Evolutionary conservation across 2,113 vertebrate species (phyloP).

Genomic region (Boulengeromyrus knoepffleri): DNA sequence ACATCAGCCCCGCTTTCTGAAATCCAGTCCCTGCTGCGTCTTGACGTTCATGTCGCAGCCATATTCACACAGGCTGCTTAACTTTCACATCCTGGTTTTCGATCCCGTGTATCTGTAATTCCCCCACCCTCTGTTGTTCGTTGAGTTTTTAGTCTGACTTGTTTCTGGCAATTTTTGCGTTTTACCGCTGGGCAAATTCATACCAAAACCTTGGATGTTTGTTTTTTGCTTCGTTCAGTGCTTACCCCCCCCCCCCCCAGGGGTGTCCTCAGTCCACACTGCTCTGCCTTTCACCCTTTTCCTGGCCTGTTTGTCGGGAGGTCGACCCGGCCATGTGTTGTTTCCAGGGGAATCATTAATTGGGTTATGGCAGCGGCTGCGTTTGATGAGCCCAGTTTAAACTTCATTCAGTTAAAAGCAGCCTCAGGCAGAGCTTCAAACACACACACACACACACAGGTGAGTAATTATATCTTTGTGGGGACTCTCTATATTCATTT

Average conservation of each 20-base stretch:
- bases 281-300: neutral
- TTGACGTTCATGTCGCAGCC: neutral
- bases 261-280: neutral
- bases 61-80: neutral
- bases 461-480: too few relatives aligned
- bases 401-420: neutral
- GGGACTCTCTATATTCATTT: too few relatives aligned
- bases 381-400: neutral
- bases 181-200: neutral
- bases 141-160: neutral
- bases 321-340: neutral
- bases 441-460: neutral
- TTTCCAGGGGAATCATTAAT: neutral
- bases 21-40: neutral
- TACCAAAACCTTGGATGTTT: neutral
- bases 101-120: neutral
- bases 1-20: neutral
- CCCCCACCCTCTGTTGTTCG: neutral
- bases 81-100: neutral
- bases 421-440: neutral
- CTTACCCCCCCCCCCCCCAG: neutral
- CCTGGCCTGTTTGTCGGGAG: neutral
- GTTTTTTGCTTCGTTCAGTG: neutral
- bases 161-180: neutral
- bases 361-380: neutral